Conservation (phyloP, 92 coral and sea anemone genomes). For the Palythoa caribaeorum region DNA sequence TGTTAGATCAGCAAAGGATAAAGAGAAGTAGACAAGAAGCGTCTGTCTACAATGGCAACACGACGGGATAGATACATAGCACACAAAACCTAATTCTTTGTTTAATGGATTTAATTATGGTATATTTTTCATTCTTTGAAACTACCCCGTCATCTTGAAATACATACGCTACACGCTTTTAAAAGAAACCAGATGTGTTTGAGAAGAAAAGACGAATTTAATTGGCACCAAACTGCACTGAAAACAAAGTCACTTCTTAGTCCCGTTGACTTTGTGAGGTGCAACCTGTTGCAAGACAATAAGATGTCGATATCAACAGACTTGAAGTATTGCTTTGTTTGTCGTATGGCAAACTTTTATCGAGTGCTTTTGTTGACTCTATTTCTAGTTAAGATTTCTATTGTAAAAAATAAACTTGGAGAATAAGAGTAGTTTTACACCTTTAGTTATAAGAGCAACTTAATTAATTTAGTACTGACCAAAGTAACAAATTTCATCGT, state of each 20-base stretch:
- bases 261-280: background rate
- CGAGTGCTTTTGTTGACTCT: background rate
- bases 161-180: conserved; percentile 13
- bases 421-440: background rate
- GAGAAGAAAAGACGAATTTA: background rate
- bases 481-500: background rate
- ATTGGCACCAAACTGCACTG: background rate
- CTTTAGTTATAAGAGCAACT: background rate
- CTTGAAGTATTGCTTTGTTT: background rate
- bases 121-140: background rate
- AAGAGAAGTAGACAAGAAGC: background rate
- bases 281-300: conserved; percentile 21
- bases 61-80: background rate
- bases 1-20: conserved; percentile 7
- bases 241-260: background rate
- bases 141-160: background rate
- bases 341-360: background rate
- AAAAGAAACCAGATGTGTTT: conserved; percentile 29
- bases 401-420: background rate
- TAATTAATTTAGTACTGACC: conserved; percentile 14
- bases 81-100: background rate
- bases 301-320: background rate
- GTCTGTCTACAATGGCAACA: conserved; percentile 36
- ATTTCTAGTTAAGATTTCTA: background rate
- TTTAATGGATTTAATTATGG: background rate